Evolutionary conservation across 2,888 invertebrate genomes (phyloP), one percentile per base, ranked within the genome.

Genomic region (Panopea generosa): DNA sequence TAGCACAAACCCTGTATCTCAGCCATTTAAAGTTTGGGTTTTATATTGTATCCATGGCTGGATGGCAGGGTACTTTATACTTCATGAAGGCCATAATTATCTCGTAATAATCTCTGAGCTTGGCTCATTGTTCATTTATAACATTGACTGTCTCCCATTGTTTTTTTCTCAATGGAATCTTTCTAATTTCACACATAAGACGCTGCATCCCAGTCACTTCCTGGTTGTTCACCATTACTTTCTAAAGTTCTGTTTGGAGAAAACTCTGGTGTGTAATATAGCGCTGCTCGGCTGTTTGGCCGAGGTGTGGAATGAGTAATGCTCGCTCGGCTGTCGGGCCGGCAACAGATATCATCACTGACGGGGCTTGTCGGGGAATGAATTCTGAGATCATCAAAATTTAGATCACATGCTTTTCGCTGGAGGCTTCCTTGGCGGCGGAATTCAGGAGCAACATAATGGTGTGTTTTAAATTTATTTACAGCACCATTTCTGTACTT

Each of bases 371-470:
- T 45, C n/a, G 80, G 70, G 38, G 80, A 76, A 59, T 73, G 76
- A 38, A 80, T 70, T 26, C 52, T 66, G 22, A 57, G 49, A 55
- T 76, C 70, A 47, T 76, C 80, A 63, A 73, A 73, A 52, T 76
- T 76, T 49, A 80, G 72, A 61, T 76, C 66, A 50, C 80, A 80
- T 7, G 80, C 80, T 70, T 76, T 75, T 9, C 80, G 69, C 50
- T 80, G 80, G 3, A 80, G 60, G 29, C 75, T 75, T 2, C 80
- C 80, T 47, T 80, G 72, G 18, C 75, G 65, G 27, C 80, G 61
- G 67, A 72, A 80, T 45, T 80, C 80, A 27, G 80, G 80, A 22
- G 80, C 80, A 24, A 80, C 80, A 57, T 80, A 80, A 52, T 80
- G 80, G 22, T 69, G 72, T 2, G 80, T 80, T 29, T 80, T 73